phyloP scores from a whole-genome alignment of 2,113 vertebrate species.

The Callipepla squamata region DNA sequence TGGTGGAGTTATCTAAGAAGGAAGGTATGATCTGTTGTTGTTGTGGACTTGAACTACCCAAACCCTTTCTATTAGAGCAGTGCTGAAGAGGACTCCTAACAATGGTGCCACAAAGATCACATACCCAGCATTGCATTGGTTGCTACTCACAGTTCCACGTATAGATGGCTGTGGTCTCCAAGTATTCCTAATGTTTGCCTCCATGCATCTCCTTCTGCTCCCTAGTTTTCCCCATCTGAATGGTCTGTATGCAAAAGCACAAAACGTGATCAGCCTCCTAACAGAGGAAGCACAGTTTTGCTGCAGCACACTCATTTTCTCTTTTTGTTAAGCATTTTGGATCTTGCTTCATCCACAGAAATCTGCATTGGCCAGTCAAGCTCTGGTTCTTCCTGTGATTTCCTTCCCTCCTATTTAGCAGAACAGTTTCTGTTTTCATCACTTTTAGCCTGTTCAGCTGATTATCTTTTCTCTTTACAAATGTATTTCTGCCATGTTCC shows the following conservation, averaged over 20 bases:
- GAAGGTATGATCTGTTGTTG: background rate
- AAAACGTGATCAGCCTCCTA: background rate
- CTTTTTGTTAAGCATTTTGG: background rate
- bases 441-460: background rate
- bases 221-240: background rate
- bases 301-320: background rate
- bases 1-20: background rate
- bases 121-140: background rate
- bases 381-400: background rate
- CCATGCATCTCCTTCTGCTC: background rate
- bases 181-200: background rate
- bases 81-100: background rate
- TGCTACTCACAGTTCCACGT: background rate
- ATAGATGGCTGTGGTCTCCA: background rate
- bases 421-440: background rate
- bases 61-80: background rate
- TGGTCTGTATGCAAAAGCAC: background rate
- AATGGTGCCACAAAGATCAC: fast-evolving
- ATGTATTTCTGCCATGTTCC: background rate
- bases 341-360: background rate
- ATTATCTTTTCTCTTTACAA: background rate
- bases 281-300: background rate
- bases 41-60: background rate
- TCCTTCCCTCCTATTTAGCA: background rate
- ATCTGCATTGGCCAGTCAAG: background rate